Percentiles rank a stretch among this genome's conserved stretches.
Conservation (phyloP, 2,113 vertebrate species). For the Dinomys branickii region DNA sequence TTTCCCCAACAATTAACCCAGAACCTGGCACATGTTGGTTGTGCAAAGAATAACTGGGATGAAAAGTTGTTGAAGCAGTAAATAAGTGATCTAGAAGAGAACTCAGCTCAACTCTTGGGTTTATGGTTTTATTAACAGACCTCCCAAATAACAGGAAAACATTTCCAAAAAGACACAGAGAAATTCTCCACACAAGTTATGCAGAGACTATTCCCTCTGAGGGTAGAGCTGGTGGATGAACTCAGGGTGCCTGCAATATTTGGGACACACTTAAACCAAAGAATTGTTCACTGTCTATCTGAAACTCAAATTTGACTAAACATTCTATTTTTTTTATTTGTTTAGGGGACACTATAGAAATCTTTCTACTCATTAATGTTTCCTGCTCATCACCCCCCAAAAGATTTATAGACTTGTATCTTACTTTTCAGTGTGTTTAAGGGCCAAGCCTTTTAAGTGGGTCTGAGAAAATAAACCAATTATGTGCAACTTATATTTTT, state of each 20-base stretch:
- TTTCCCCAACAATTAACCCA: background rate
- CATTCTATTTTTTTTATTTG: conserved; percentile 32
- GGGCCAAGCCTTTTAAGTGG: conserved; percentile 36
- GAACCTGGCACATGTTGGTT: background rate
- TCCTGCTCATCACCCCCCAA: conserved; percentile 13
- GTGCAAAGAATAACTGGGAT: background rate
- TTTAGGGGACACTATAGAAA: background rate
- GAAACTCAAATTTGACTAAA: background rate
- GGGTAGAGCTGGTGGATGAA: background rate
- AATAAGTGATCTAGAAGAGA: background rate
- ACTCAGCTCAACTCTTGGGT: background rate
- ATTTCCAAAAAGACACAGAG: background rate
- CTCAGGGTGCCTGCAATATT: background rate
- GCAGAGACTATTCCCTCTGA: background rate
- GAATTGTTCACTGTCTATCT: background rate
- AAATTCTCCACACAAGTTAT: background rate
- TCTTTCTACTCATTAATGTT: conserved; percentile 1
- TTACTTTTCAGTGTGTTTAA: background rate
- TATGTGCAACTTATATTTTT: conserved; percentile 27
- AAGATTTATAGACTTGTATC: background rate
- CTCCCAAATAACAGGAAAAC: background rate
- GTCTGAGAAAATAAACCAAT: conserved; percentile 56
- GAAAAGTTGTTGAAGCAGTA: background rate
- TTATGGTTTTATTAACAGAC: background rate
- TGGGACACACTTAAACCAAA: background rate